A percentile compares a stretch with the other conserved stretches of the same genome.
These are phyloP conservation scores for Cavia porcellus DNA, from an alignment of 2,113 vertebrate species.

Conservation along the genomic window DNA sequence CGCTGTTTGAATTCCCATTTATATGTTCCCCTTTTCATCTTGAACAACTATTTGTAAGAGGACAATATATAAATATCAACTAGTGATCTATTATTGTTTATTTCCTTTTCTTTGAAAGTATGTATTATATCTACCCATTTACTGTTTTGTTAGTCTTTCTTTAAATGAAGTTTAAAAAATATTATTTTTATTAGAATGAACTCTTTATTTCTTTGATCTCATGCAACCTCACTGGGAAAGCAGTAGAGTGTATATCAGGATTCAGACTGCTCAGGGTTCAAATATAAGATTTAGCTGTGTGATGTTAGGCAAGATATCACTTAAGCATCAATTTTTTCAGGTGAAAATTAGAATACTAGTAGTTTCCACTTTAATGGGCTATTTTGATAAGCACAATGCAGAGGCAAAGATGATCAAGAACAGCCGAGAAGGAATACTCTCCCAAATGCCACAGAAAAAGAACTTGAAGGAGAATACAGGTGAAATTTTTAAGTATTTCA, in stretches of 20 bases:
- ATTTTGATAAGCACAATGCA: background rate
- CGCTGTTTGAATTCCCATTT: too few species aligned
- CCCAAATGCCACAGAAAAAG: background rate
- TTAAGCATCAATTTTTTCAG: slow-evolving; percentile 1
- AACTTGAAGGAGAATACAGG: background rate
- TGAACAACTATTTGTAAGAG: too few species aligned
- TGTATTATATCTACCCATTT: too few species aligned
- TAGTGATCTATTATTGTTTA: too few species aligned
- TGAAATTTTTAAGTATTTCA: background rate
- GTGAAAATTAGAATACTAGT: background rate
- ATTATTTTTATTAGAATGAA: background rate
- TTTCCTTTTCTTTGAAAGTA: too few species aligned
- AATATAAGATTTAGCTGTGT: background rate
- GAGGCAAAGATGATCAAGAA: background rate
- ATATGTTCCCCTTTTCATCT: too few species aligned
- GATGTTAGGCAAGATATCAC: background rate
- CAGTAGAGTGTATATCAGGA: background rate
- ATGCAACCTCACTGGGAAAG: slow-evolving; percentile 5
- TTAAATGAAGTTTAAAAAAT: too few species aligned
- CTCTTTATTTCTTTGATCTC: background rate
- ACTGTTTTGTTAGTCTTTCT: too few species aligned
- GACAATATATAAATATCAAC: too few species aligned
- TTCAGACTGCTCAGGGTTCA: background rate
- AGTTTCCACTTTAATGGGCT: background rate
- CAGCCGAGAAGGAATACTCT: background rate